A percentile compares a stretch with the other conserved stretches of the same genome.
These are phyloP conservation scores for Nesoenas mayeri DNA, from an alignment of 2,113 vertebrate species.

Conservation along the genomic window DNA sequence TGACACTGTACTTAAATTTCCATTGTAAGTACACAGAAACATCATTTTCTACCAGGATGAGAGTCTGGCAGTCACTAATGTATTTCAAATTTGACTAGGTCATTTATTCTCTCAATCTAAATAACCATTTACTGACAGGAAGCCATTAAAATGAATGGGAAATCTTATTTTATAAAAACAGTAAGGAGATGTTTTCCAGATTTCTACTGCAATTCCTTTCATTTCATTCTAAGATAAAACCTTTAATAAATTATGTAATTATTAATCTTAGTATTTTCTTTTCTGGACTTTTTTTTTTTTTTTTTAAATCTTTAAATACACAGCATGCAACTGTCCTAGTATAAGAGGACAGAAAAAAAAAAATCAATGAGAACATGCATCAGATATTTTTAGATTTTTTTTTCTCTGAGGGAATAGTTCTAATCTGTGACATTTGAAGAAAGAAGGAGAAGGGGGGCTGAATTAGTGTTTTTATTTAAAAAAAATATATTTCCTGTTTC, in stretches of 20 bases:
- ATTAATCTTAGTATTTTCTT: neutral
- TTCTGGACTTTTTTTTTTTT: neutral
- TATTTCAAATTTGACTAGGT: neutral
- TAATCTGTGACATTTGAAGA: slow-evolving; percentile 21
- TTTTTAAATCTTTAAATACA: slow-evolving; percentile 27
- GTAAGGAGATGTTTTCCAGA: slow-evolving; percentile 40
- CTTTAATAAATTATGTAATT: neutral
- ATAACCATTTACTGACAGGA: slow-evolving; percentile 14
- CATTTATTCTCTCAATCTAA: neutral
- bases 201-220: slow-evolving; percentile 2
- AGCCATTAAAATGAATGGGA: slow-evolving; percentile 13
- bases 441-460: accelerated
- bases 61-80: neutral
- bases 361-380: slow-evolving; percentile 1
- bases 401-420: slow-evolving; percentile 16
- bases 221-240: neutral
- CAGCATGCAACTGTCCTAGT: neutral
- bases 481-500: slow-evolving; percentile 61
- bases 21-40: neutral
- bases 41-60: neutral
- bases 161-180: slow-evolving; percentile 36
- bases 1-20: neutral
- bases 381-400: neutral
- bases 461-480: slow-evolving; percentile 24
- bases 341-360: neutral